A percentile compares a stretch with the other conserved stretches of the same genome.
Conservation (phyloP, 2,888 invertebrate genomes). For the Cantharis rufa region DNA sequence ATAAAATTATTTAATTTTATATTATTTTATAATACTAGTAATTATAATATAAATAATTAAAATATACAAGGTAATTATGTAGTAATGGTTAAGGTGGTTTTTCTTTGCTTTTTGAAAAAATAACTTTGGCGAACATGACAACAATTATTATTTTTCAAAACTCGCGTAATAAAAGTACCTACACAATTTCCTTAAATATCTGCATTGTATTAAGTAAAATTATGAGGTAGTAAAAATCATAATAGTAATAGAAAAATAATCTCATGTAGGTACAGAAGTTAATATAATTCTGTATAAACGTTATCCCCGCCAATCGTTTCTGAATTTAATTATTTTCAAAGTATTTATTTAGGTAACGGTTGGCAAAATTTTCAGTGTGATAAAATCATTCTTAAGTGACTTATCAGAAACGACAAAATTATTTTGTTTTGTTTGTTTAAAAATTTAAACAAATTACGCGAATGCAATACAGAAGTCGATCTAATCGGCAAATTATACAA, state of each 20-base stretch:
- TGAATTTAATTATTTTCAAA: conserved; percentile 14
- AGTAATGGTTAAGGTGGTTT: no score
- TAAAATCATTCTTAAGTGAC: not conserved
- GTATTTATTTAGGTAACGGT: conserved; percentile 15
- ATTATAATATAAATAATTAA: no score
- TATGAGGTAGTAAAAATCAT: not conserved
- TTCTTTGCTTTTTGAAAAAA: no score
- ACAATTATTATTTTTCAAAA: no score
- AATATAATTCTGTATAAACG: not conserved
- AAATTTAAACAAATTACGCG: conserved; percentile 23
- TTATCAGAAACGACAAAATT: not conserved
- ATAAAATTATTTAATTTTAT: no score
- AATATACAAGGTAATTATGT: no score
- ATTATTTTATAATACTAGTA: no score
- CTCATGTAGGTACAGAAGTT: not conserved
- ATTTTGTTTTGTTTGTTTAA: not conserved
- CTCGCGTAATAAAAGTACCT: not conserved
- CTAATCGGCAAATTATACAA: conserved; percentile 57
- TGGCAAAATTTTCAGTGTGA: conserved; percentile 6
- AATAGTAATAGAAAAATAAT: not conserved
- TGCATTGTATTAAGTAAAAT: not conserved
- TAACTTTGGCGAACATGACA: no score
- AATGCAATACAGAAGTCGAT: conserved; percentile 51
- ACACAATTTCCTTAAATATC: not conserved
- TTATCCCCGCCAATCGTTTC: conserved; percentile 11